These are phyloP conservation scores for Halictus rubicundus DNA, from an alignment of 1,140 invertebrate species.

Conservation along the genomic window DNA sequence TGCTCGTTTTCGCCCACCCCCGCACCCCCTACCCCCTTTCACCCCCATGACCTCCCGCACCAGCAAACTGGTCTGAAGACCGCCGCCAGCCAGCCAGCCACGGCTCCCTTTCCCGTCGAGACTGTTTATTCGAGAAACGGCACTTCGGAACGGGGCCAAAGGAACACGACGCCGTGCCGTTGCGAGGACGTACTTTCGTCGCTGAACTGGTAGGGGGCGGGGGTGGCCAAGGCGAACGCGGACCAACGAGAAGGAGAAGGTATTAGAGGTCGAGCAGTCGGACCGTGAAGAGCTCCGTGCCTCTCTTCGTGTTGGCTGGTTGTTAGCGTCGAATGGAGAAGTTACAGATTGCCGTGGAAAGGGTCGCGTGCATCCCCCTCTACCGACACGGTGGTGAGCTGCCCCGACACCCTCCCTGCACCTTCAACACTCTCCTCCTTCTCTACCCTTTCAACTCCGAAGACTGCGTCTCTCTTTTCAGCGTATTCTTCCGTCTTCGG, in stretches of 20 bases:
- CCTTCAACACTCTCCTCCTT: too few species aligned
- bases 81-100: background rate
- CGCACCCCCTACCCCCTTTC: background rate
- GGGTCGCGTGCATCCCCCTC: conserved; percentile 48
- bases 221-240: conserved; percentile 24
- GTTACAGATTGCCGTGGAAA: conserved; percentile 68
- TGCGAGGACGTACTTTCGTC: conserved; percentile 16
- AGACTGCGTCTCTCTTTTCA: background rate
- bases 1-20: conserved; percentile 35
- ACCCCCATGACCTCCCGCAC: too few species aligned
- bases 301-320: conserved; percentile 55
- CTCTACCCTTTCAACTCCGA: too few species aligned
- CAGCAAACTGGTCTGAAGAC: background rate
- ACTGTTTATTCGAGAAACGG: conserved; percentile 66
- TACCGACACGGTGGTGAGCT: too few species aligned
- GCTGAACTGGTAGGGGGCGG: background rate
- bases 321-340: conserved; percentile 69
- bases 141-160: conserved; percentile 55
- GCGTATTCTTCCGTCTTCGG: conserved; percentile 26
- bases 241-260: conserved; percentile 7
- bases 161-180: conserved; percentile 32
- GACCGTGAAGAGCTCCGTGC: conserved; percentile 45
- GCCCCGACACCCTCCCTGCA: too few species aligned
- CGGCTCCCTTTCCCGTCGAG: conserved; percentile 29
- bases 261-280: conserved; percentile 47